These are phyloP conservation scores for Hydrochoerus hydrochaeris DNA, from an alignment of 2,113 vertebrate genomes.

Conservation along the genomic window DNA sequence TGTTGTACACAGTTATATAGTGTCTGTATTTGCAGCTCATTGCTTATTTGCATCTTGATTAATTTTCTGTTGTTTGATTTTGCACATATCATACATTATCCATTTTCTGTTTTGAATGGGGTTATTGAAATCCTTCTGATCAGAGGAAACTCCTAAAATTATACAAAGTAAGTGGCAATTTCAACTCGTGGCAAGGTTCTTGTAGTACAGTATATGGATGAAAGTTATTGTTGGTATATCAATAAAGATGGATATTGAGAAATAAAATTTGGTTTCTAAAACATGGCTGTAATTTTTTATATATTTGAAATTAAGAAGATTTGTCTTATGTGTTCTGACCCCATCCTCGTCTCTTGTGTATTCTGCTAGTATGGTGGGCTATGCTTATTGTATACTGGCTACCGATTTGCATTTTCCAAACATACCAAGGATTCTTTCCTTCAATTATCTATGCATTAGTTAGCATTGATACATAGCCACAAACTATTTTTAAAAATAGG, in stretches of 20 bases:
- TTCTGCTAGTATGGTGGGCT: neutral
- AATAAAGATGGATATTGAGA: neutral
- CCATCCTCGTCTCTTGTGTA: neutral
- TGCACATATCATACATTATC: neutral
- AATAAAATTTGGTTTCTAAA: neutral
- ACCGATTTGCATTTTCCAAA: neutral
- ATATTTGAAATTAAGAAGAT: neutral
- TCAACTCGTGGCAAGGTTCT: neutral
- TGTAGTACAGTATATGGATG: neutral
- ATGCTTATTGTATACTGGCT: neutral
- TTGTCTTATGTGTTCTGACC: neutral
- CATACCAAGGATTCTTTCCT: neutral
- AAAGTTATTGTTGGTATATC: neutral
- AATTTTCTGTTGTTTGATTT: slow-evolving; percentile 18
- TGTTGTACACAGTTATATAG: neutral
- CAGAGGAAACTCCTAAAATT: slow-evolving; percentile 19
- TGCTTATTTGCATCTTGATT: neutral
- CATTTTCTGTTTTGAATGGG: neutral
- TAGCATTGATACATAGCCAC: neutral
- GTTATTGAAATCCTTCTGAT: neutral
- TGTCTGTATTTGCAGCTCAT: neutral
- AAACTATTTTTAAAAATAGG: slow-evolving; percentile 1
- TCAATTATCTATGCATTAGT: neutral
- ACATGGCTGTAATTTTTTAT: neutral
- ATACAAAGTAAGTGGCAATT: neutral